These are phyloP conservation scores for Autographa gamma DNA, from an alignment of 2,888 invertebrate species.

Conservation along the genomic window DNA sequence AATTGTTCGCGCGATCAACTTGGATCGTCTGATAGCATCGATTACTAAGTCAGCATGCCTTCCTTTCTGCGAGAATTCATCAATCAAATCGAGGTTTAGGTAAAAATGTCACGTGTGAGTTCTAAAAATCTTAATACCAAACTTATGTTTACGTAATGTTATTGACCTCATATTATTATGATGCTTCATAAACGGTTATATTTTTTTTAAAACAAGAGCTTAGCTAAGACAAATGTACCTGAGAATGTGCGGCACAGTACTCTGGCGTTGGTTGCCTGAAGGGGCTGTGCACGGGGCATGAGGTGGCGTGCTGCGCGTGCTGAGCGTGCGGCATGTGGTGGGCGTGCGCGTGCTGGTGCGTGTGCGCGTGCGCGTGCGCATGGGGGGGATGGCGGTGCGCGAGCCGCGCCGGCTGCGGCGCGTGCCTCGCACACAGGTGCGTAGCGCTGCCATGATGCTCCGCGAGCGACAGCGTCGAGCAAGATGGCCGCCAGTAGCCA, in stretches of 20 bases:
- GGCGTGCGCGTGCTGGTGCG: conserved; percentile 86
- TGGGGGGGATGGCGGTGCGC: conserved; percentile 82
- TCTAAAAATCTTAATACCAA: not conserved
- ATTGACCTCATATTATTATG: not conserved
- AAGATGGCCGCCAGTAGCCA: conserved; percentile 87
- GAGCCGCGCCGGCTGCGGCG: conserved; percentile 79
- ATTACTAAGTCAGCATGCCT: conserved; percentile 49
- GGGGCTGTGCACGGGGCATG: conserved; percentile 93
- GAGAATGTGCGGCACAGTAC: conserved; percentile 85
- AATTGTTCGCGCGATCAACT: conserved; percentile 35
- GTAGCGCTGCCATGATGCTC: conserved; percentile 86
- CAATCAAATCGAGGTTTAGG: conserved; percentile 25
- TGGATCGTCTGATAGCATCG: conserved; percentile 48
- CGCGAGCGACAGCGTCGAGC: conserved; percentile 86
- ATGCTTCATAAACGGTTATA: not conserved
- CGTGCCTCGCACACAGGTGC: conserved; percentile 85
- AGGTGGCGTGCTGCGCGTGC: conserved; percentile 74
- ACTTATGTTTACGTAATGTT: not conserved
- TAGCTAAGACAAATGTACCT: conserved; percentile 68
- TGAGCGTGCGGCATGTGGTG: conserved; percentile 81
- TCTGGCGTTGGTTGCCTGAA: conserved; percentile 90
- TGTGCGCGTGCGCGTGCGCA: conserved; percentile 77
- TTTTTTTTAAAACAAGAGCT: not conserved
- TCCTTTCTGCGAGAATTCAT: conserved; percentile 24
- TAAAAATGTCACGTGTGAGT: conserved; percentile 5